Base-by-base conservation (phyloP, 2,113 vertebrate species). In the Lonchura striata region DNA sequence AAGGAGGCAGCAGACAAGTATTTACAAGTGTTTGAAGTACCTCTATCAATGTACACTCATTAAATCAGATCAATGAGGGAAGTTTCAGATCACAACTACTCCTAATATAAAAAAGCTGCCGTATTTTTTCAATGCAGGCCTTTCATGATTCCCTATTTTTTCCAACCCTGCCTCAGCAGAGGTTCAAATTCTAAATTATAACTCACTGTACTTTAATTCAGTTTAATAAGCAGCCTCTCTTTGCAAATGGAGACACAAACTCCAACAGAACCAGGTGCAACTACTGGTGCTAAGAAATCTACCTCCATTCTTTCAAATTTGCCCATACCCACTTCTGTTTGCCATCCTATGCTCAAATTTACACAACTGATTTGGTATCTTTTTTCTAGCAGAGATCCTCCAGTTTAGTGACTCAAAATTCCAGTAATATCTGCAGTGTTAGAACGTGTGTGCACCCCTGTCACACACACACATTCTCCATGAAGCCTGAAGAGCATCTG, bases 401-500 rank as follows among this genome's bases (percentile, higher is more conserved):
- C 68, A 63, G n/a, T 50, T 74, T 2, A 74, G 7, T 11, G 4
- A 81, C 46, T 11, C 60, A 53, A 69, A n/a, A 46, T 33, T 66
- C 27, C 30, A 66, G 0, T 0, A 23, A 0, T 7, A 37, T 6
- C 56, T 44, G 16, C 68, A 63, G 15, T 0, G 2, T 17, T 39
- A 0, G 28, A 31, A 61, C 3, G 21, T 3, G 13, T 0, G 4
- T 27, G 6, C 14, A 57, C 21, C 16, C 4, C 7, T 6, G 10
- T 21, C 35, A 39, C 4, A 57, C 4, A 24, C 20, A 54, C 14
- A 10, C 49, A 63, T 4, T 23, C 4, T n/a, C 60, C 66, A 31
- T 0, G 21, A 15, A 63, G 49, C 31, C 17, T 33, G 19, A 74
- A 63, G 0, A 33, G 46, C 27, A 37, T 33, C 33, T 64, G 39